Conservation (phyloP, 2,888 invertebrate genomes). For the Philonicus albiceps region DNA sequence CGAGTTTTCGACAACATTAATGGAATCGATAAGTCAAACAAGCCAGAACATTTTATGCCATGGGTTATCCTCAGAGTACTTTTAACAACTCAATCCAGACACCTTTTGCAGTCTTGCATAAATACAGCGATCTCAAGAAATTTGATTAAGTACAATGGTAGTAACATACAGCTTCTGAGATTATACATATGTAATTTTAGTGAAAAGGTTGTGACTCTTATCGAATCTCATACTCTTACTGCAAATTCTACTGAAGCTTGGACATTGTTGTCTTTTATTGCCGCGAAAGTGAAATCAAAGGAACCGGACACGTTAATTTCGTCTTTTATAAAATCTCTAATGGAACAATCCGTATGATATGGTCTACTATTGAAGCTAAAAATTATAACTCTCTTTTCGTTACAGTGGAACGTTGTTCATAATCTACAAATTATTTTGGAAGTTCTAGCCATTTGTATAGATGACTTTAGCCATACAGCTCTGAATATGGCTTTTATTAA, state of each 20-base stretch:
- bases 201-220: conserved; percentile 54
- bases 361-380: not conserved
- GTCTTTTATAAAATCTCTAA: conserved; percentile 45
- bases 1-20: conserved; percentile 58
- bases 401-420: conserved; percentile 58
- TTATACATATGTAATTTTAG: conserved; percentile 50
- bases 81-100: conserved; percentile 56
- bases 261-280: conserved; percentile 59
- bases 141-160: conserved; percentile 47
- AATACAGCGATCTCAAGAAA: conserved; percentile 52
- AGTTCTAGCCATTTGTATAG: conserved; percentile 56
- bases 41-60: conserved; percentile 59
- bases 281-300: conserved; percentile 56
- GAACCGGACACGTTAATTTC: conserved; percentile 59
- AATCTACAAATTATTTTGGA: conserved; percentile 60
- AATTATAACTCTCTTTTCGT: not conserved
- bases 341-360: conserved; percentile 41
- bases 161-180: not conserved
- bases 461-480: conserved; percentile 59
- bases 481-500: conserved; percentile 59
- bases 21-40: conserved; percentile 58
- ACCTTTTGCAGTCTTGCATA: conserved; percentile 57
- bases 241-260: conserved; percentile 62
- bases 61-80: conserved; percentile 60
- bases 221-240: conserved; percentile 59